These are phyloP conservation scores for Penelope pileata DNA, from an alignment of 2,113 vertebrate species.

Conservation along the genomic window DNA sequence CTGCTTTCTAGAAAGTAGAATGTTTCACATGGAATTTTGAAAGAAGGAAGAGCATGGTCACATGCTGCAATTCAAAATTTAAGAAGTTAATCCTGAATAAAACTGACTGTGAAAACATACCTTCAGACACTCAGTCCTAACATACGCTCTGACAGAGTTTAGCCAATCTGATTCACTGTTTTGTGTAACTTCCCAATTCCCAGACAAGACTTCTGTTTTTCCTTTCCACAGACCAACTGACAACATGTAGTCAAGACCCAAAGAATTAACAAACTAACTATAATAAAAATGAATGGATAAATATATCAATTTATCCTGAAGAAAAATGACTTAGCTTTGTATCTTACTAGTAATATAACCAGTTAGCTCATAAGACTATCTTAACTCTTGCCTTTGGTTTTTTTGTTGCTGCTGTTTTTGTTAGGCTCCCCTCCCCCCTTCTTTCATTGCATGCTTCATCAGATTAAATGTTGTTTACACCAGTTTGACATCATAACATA, in stretches of 20 bases:
- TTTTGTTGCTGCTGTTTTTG: too few species aligned
- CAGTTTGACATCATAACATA: background rate
- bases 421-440: too few species aligned
- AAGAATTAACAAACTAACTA: background rate
- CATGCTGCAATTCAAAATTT: background rate
- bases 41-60: accelerated
- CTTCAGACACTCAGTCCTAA: background rate
- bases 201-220: background rate
- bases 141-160: background rate
- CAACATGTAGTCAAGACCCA: background rate
- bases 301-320: background rate
- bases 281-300: background rate
- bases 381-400: background rate
- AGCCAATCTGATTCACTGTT: background rate
- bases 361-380: background rate
- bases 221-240: background rate
- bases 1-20: background rate
- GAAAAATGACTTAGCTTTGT: background rate
- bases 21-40: background rate
- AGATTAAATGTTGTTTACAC: background rate
- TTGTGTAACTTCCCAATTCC: background rate
- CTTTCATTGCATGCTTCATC: background rate
- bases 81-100: background rate
- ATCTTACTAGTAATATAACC: background rate
- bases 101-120: background rate